phyloP scores from a whole-genome alignment of 2,888 invertebrate genomes.

The Anoplius nigerrimus region DNA sequence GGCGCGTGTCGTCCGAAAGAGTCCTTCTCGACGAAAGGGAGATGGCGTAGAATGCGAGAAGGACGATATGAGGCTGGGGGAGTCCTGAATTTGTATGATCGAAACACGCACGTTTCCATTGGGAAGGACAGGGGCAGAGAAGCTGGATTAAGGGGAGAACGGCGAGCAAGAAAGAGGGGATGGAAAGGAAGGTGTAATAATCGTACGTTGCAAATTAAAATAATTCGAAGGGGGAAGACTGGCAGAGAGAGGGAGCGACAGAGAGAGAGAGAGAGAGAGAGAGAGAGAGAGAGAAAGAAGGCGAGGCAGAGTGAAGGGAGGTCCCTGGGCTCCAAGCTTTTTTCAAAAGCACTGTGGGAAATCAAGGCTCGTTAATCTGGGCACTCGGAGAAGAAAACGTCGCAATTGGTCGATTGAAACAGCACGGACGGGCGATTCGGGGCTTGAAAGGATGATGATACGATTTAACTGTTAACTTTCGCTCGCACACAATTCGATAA shows the following conservation, averaged over 20 bases:
- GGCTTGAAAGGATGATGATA: too few species aligned
- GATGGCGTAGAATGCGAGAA: too few species aligned
- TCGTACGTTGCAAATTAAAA: constrained; percentile 31
- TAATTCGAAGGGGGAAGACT: constrained; percentile 19
- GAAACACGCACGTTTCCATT: background rate
- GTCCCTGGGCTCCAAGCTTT: constrained; percentile 1
- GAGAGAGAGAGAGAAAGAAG: too few species aligned
- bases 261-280: too few species aligned
- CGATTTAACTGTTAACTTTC: too few species aligned
- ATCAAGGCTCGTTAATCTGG: constrained; percentile 14
- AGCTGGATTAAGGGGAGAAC: background rate
- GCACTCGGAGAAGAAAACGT: background rate
- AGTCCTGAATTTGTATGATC: background rate
- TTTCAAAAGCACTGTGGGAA: constrained; percentile 23
- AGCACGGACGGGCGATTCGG: too few species aligned
- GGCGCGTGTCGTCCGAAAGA: constrained; percentile 60
- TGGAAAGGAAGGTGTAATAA: constrained; percentile 27
- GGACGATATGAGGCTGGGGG: background rate
- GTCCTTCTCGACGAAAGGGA: constrained; percentile 19
- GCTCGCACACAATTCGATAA: too few species aligned
- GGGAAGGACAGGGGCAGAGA: background rate
- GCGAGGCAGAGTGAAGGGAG: constrained; percentile 5
- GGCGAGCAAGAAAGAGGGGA: constrained; percentile 7
- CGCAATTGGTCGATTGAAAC: background rate
- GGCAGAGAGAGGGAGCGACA: background rate